phyloP scores from a whole-genome alignment of 35 echinoderm and acorn worm species.

The Lytechinus variegatus region DNA sequence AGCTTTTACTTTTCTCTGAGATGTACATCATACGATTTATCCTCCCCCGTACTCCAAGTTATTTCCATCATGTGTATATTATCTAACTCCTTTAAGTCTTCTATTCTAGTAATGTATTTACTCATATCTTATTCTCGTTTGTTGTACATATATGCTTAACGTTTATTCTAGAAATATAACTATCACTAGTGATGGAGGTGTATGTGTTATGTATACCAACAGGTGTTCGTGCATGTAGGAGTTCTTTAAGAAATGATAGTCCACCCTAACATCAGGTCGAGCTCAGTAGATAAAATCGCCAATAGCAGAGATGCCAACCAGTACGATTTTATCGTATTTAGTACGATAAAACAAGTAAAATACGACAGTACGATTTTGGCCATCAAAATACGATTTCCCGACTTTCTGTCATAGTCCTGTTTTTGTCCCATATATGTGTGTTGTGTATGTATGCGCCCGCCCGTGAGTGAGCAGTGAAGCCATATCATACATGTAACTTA shows the following conservation, averaged over 20 bases:
- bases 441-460: too few species aligned
- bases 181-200: not conserved
- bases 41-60: not conserved
- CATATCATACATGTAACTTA: too few species aligned
- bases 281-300: too few species aligned
- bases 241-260: not conserved
- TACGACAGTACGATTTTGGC: too few species aligned
- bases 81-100: not conserved
- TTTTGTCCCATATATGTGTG: too few species aligned
- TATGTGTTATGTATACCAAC: constrained; percentile 11
- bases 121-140: not conserved
- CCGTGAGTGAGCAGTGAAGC: too few species aligned
- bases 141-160: not conserved
- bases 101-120: constrained; percentile 13
- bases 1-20: not conserved
- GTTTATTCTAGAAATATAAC: constrained; percentile 7
- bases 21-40: not conserved
- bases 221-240: not conserved
- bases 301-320: too few species aligned
- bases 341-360: too few species aligned
- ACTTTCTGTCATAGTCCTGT: too few species aligned
- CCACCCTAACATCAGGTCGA: too few species aligned
- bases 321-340: too few species aligned
- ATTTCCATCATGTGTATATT: not conserved
- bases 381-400: too few species aligned